Conservation (phyloP, 2,888 invertebrate genomes). For the Ectemnius continuus region DNA sequence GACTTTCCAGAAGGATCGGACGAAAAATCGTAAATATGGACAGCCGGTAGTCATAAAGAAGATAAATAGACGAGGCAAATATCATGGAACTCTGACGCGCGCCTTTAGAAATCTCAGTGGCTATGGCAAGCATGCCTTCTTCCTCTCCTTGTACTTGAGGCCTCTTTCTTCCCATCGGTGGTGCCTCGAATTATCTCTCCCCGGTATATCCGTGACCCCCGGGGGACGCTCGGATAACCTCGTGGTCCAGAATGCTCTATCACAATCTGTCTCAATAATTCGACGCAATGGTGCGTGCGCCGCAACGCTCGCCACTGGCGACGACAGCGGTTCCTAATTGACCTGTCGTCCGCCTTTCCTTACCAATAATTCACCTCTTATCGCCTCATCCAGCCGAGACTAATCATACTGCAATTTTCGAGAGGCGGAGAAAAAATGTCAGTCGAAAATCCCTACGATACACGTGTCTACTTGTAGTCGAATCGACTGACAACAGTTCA, state of each 20-base stretch:
- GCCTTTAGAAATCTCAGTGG: constrained; percentile 40
- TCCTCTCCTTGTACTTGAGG: constrained; percentile 14
- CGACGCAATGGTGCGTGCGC: constrained; percentile 27
- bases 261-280: constrained; percentile 70
- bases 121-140: constrained; percentile 18
- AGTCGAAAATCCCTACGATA: not conserved
- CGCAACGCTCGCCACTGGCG: not conserved
- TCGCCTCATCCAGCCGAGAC: not conserved
- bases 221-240: constrained; percentile 66
- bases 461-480: too few relatives aligned
- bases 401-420: not conserved
- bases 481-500: too few relatives aligned
- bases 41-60: constrained; percentile 52
- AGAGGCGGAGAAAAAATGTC: not conserved
- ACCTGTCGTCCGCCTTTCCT: not conserved
- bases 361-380: not conserved
- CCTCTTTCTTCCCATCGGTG: constrained; percentile 19
- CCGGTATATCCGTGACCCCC: constrained; percentile 58
- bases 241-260: constrained; percentile 63
- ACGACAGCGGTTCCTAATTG: constrained; percentile 14
- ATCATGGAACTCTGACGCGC: constrained; percentile 41
- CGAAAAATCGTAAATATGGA: constrained; percentile 57
- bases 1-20: constrained; percentile 39
- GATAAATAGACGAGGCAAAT: constrained; percentile 51
- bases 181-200: constrained; percentile 55